Conservation (phyloP, 2,797 vertebrate genomes). For the Chiroxiphia lanceolata region DNA sequence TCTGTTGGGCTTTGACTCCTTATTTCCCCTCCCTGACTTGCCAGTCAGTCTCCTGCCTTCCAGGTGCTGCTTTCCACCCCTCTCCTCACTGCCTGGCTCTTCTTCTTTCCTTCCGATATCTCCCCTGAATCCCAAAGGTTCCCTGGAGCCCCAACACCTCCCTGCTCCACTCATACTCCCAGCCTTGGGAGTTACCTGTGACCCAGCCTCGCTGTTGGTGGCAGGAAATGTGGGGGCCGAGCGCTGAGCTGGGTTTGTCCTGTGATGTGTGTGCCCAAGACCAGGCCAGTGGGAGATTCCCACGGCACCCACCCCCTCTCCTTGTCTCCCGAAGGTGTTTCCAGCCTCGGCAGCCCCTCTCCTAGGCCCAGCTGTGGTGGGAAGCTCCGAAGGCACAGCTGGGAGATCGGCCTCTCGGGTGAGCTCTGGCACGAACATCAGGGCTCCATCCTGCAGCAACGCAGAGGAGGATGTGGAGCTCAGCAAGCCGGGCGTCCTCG, state of each 20-base stretch:
- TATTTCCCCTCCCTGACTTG: not conserved
- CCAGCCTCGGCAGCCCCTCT: rapidly evolving
- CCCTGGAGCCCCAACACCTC: not conserved
- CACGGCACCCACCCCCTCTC: not conserved
- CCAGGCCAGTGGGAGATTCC: not conserved
- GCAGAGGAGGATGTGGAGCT: not conserved
- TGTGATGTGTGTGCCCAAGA: rapidly evolving
- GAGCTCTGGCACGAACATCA: not conserved
- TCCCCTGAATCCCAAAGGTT: not conserved
- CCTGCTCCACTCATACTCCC: rapidly evolving
- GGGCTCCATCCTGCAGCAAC: rapidly evolving
- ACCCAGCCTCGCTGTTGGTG: rapidly evolving
- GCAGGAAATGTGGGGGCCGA: not conserved
- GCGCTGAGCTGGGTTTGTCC: rapidly evolving
- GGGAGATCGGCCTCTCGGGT: rapidly evolving
- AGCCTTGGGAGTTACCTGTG: not conserved
- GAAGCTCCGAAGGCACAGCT: not conserved
- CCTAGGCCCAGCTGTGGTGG: not conserved
- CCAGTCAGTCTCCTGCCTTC: not conserved
- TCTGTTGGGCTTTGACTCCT: not conserved
- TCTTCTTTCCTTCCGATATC: not conserved
- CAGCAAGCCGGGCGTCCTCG: not conserved
- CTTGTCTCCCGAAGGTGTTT: slow-evolving; percentile 32
- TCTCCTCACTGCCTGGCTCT: not conserved
- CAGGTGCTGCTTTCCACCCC: not conserved